These are phyloP conservation scores for Cephus pulcher DNA, from an alignment of 2,888 invertebrate genomes.

Conservation along the genomic window DNA sequence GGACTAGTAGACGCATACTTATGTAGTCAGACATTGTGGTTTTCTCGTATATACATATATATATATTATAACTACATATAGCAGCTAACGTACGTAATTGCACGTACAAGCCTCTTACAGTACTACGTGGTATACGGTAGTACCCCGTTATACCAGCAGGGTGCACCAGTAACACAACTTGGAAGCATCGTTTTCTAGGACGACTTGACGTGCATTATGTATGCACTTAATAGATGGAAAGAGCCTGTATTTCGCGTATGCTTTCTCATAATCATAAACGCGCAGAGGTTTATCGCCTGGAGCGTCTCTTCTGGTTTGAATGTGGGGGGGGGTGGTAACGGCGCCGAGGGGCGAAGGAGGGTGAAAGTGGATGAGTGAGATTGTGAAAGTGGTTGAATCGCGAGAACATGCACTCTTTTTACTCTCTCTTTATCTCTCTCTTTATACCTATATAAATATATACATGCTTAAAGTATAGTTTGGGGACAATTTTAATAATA, in stretches of 20 bases:
- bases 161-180: not conserved
- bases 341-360: not conserved
- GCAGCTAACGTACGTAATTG: not conserved
- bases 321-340: not conserved
- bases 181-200: not conserved
- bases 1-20: not conserved
- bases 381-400: not conserved
- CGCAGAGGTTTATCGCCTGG: not conserved
- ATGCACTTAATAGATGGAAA: not conserved
- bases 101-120: not conserved
- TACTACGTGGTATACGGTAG: not conserved
- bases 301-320: not conserved
- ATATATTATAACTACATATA: too few relatives aligned
- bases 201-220: not conserved
- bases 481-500: too few relatives aligned
- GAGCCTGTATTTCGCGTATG: not conserved
- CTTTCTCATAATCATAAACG: slow-evolving; percentile 1
- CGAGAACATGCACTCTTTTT: slow-evolving; percentile 16
- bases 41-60: not conserved
- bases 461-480: too few relatives aligned
- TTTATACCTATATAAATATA: too few relatives aligned
- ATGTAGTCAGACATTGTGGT: not conserved
- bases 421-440: slow-evolving; percentile 17
- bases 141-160: not conserved
- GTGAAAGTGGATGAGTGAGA: not conserved